Base-by-base conservation (phyloP, 2,113 vertebrate genomes). In the Nansenia antarctica region DNA sequence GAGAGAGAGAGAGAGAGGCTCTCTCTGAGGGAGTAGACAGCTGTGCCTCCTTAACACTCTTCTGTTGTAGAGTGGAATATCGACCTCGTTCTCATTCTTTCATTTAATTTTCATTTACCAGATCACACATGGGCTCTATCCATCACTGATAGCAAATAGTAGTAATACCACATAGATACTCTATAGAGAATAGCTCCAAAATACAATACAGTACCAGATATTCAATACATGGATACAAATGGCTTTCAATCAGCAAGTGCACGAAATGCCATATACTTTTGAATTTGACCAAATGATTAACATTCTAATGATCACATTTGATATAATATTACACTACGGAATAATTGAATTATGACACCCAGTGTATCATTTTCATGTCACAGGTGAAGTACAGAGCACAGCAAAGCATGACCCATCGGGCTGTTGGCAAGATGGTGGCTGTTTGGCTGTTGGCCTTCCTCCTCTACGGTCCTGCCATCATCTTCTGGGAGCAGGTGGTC, bases 361-460 rank as follows among this genome's bases (percentile, higher is more conserved):
- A 1, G 24, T 58, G n/a, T 52, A 14, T 64, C 24, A 0, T 24
- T 47, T 35, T 69, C 39, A 83, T 26, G n/a, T n/a, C n/a, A n/a
- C 79, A 98, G 95, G 90, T 97, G 1, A 92, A 92, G 65, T 97
- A 96, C 80, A 88, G 95, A 85, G 87, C 87, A 5, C 92, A 90
- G 52, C 87, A 90, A 31, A 86, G 92, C 63, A 88, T 90, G 63
- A 88, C 79, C 0, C 91, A 79, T 63, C 92, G 73, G 65, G 92
- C 91, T 4, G 80, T 94, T 34, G 2, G 86, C 26, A 92, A 90
- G 86, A 95, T 98, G 94, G 77, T 91, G 66, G 86, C 89, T 0
- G 89, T 95, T 30, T 97, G 96, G 96, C 81, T 93, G 64, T 54
- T 94, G 22, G 94, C 95, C 14, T 98, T 98, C 70, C 90, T 96